These are phyloP conservation scores for Hepsetus odoe DNA, from an alignment of 2,113 vertebrate species.

Conservation along the genomic window DNA sequence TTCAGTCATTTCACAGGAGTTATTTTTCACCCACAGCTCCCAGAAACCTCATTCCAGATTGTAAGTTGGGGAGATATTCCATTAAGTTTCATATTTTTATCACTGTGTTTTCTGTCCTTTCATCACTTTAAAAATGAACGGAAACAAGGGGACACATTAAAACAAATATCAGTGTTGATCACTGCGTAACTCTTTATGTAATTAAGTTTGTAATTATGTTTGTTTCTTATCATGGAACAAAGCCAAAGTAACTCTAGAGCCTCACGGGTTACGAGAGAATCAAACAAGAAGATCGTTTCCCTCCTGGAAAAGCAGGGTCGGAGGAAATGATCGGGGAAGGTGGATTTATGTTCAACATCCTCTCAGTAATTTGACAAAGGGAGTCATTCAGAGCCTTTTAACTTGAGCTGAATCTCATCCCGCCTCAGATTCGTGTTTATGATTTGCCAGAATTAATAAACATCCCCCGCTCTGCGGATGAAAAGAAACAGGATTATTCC, in stretches of 20 bases:
- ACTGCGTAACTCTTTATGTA: too few relatives aligned
- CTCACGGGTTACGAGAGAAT: conserved; percentile 45
- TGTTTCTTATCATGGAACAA: too few relatives aligned
- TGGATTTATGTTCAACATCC: not conserved
- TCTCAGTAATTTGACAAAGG: conserved; percentile 40
- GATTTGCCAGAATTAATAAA: conserved; percentile 48
- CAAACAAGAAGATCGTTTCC: conserved; percentile 46
- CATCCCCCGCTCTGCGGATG: conserved; percentile 20
- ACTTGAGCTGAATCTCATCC: conserved; percentile 39
- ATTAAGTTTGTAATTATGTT: too few relatives aligned
- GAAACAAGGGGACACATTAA: too few relatives aligned
- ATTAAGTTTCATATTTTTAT: too few relatives aligned
- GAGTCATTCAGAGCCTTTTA: conserved; percentile 24
- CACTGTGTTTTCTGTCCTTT: too few relatives aligned
- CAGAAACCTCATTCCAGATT: too few relatives aligned
- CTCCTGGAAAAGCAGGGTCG: not conserved
- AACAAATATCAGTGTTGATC: too few relatives aligned
- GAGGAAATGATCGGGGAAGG: not conserved
- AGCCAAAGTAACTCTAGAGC: not conserved
- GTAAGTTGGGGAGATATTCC: too few relatives aligned
- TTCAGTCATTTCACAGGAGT: too few relatives aligned
- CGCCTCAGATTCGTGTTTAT: conserved; percentile 41
- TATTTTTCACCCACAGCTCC: too few relatives aligned
- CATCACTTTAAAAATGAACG: too few relatives aligned
- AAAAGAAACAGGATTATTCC: conserved; percentile 41